phyloP scores from a whole-genome alignment of 2,797 vertebrate species.

The Rhinichthys osculus region DNA sequence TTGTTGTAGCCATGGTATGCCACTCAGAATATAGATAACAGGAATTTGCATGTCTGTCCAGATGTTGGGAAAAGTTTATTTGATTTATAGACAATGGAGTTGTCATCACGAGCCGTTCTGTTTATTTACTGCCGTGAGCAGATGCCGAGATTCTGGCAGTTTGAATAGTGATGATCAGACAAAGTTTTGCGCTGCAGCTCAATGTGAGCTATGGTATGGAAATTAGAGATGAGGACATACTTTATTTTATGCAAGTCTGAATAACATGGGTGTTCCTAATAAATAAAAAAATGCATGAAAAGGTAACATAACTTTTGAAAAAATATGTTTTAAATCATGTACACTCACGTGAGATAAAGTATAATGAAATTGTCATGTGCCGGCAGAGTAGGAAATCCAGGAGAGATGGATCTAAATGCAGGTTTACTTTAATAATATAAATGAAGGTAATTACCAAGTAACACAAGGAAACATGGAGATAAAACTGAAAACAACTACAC shows the following conservation, averaged over 20 bases:
- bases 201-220: neutral
- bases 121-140: constrained; percentile 51
- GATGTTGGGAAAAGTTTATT: constrained; percentile 71
- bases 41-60: constrained; percentile 71
- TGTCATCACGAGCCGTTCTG: constrained; percentile 44
- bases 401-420: neutral
- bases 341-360: neutral
- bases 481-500: neutral
- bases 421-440: neutral
- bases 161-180: constrained; percentile 54
- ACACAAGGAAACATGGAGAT: neutral
- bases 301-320: neutral
- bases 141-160: neutral
- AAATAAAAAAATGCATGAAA: neutral
- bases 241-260: neutral
- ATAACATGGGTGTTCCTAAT: neutral
- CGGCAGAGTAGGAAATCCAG: neutral
- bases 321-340: neutral
- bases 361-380: neutral
- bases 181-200: constrained; percentile 18
- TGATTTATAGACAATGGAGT: constrained; percentile 70
- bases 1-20: constrained; percentile 42
- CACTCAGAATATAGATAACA: constrained; percentile 71
- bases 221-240: neutral
- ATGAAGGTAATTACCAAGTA: neutral